A percentile compares a stretch with the other conserved stretches of the same genome.
Evolutionary conservation across 2,797 vertebrate species (phyloP).

Genomic region (Enteromius argenteus): DNA sequence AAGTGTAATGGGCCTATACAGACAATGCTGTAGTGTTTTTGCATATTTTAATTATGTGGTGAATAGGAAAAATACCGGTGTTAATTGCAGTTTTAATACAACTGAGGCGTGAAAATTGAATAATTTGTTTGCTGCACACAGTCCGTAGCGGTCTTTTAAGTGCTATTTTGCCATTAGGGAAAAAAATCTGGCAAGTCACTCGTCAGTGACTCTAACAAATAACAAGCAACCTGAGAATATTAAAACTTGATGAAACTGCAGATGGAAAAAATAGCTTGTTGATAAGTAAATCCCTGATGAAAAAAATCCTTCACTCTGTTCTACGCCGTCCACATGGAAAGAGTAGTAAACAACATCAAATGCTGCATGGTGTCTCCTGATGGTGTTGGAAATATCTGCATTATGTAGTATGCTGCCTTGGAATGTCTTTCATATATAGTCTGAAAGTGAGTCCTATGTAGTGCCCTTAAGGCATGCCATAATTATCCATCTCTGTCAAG

Average conservation of each 20-base stretch:
- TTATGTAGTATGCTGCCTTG: constrained; percentile 13
- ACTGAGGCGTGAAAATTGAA: constrained; percentile 37
- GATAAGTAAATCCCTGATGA: neutral
- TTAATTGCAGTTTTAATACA: constrained; percentile 47
- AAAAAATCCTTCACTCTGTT: neutral
- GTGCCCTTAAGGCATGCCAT: constrained; percentile 46
- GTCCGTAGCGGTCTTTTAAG: constrained; percentile 21
- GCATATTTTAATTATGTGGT: constrained; percentile 37
- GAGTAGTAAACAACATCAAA: neutral
- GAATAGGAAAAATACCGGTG: constrained; percentile 17
- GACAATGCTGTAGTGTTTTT: constrained; percentile 33
- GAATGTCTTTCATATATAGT: constrained; percentile 43
- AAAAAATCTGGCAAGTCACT: constrained; percentile 14
- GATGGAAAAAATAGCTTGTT: neutral
- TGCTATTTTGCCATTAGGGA: neutral
- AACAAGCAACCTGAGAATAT: constrained; percentile 34
- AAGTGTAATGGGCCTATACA: constrained; percentile 29
- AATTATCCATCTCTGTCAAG: constrained; percentile 51
- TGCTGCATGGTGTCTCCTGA: constrained; percentile 14
- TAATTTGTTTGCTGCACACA: constrained; percentile 42
- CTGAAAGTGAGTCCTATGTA: constrained; percentile 33
- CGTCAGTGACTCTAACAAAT: constrained; percentile 36
- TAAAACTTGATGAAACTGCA: constrained; percentile 8
- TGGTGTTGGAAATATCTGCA: constrained; percentile 16
- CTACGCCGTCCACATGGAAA: neutral